Percentiles rank a stretch among this genome's conserved stretches.
Evolutionary conservation across 2,113 vertebrate species (phyloP).

Genomic region (Eurypyga helias): DNA sequence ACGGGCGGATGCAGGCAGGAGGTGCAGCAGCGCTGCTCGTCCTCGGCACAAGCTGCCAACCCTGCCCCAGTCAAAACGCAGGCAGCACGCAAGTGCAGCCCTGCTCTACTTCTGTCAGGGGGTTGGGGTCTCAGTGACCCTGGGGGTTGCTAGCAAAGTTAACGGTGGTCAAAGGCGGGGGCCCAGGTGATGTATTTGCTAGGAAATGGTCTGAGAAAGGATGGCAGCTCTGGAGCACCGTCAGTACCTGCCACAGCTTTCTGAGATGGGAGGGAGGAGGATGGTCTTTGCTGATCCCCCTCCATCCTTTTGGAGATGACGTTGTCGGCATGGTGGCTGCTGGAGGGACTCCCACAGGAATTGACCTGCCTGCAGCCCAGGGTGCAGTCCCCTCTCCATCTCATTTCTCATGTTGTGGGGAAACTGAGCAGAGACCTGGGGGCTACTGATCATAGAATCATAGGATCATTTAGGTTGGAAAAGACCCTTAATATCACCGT

Average conservation of each 20-base stretch:
- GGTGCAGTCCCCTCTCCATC: not conserved
- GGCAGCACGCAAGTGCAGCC: not conserved
- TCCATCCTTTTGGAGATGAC: not conserved
- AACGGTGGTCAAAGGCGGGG: not conserved
- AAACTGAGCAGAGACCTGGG: not conserved
- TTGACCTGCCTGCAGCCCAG: not conserved
- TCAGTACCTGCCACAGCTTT: too few species aligned
- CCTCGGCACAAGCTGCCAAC: too few species aligned
- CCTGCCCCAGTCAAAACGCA: not conserved
- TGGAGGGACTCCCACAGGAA: not conserved
- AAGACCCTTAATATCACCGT: too few species aligned
- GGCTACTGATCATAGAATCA: too few species aligned
- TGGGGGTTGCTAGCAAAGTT: not conserved
- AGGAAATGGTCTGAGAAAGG: not conserved
- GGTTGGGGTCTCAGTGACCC: not conserved
- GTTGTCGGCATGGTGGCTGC: not conserved
- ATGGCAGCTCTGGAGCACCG: not conserved
- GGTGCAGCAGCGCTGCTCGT: not conserved
- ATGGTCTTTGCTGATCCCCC: too few species aligned
- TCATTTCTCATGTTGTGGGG: rapidly evolving
- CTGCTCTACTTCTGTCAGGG: not conserved
- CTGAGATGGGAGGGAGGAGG: not conserved
- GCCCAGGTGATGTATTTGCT: not conserved
- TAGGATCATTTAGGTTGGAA: too few species aligned
- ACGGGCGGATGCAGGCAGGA: not conserved